phyloP scores from a whole-genome alignment of 2,797 vertebrate species.

The Melanotaenia maccullochi region DNA sequence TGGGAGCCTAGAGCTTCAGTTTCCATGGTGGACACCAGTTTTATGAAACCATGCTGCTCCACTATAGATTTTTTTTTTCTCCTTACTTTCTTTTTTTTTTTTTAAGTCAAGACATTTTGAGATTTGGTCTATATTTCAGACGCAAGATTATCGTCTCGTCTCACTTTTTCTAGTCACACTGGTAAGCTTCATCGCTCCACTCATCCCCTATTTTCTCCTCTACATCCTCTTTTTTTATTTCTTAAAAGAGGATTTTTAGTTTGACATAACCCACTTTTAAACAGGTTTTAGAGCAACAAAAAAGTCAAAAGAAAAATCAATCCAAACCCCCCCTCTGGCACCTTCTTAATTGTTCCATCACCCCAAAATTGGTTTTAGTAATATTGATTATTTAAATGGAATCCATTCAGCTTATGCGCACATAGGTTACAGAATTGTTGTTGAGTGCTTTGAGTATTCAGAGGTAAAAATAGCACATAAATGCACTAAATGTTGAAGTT shows the following conservation, averaged over 20 bases:
- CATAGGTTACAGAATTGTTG: constrained; percentile 70
- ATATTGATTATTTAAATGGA: constrained; percentile 66
- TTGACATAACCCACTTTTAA: constrained; percentile 66
- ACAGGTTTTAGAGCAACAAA: constrained; percentile 37
- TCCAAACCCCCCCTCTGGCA: constrained; percentile 37
- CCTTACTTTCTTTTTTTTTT: not conserved
- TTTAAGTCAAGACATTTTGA: constrained; percentile 49
- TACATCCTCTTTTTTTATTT: constrained; percentile 23
- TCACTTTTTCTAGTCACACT: constrained; percentile 64
- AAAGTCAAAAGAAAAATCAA: constrained; percentile 15
- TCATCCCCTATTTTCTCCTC: constrained; percentile 29
- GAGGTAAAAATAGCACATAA: constrained; percentile 83
- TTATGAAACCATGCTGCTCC: constrained; percentile 65
- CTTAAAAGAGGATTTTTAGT: constrained; percentile 55
- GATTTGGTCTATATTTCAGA: constrained; percentile 69
- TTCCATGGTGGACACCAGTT: constrained; percentile 59
- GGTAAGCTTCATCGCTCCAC: constrained; percentile 56
- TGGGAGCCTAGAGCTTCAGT: constrained; percentile 54
- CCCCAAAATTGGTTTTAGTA: constrained; percentile 44
- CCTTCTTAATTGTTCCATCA: constrained; percentile 56
- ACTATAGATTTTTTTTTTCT: constrained; percentile 43
- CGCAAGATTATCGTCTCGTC: constrained; percentile 51
- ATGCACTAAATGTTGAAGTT: constrained; percentile 88
- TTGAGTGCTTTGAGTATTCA: constrained; percentile 73
- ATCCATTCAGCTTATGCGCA: constrained; percentile 76